These are phyloP conservation scores for Ceuthmochares aereus DNA, from an alignment of 2,113 vertebrate genomes.

Conservation along the genomic window DNA sequence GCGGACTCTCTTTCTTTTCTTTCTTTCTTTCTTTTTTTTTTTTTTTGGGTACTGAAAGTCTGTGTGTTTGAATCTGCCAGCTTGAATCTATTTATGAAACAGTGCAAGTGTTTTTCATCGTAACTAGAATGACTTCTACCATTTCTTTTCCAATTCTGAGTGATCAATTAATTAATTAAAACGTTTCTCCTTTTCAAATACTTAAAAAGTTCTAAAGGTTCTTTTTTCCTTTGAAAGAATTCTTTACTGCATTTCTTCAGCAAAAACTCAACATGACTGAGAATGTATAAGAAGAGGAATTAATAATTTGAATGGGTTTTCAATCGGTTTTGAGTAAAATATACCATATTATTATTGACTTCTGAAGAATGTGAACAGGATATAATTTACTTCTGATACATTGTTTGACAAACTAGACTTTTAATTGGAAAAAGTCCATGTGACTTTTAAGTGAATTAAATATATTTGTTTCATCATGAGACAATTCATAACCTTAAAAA, in stretches of 20 bases:
- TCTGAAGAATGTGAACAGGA: background rate
- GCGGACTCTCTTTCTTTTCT: background rate
- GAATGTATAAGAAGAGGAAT: background rate
- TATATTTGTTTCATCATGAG: background rate
- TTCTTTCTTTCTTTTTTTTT: background rate
- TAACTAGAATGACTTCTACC: background rate
- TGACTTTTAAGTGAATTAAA: background rate
- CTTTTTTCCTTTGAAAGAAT: background rate
- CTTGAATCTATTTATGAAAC: background rate
- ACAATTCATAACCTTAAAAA: background rate
- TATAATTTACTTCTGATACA: background rate
- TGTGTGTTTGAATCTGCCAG: background rate
- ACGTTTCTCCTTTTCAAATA: background rate
- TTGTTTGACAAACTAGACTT: background rate
- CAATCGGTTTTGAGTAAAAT: background rate
- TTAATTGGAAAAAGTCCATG: background rate
- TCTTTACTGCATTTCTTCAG: background rate
- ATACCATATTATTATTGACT: background rate
- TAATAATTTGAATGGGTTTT: background rate
- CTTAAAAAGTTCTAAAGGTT: background rate
- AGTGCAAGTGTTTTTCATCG: background rate
- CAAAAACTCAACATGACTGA: accelerated
- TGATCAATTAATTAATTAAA: background rate
- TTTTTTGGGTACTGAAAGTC: background rate
- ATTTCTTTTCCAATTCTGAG: background rate